Evolutionary conservation across 1,140 invertebrate genomes (phyloP).

Genomic region (Belonocnema kinseyi): DNA sequence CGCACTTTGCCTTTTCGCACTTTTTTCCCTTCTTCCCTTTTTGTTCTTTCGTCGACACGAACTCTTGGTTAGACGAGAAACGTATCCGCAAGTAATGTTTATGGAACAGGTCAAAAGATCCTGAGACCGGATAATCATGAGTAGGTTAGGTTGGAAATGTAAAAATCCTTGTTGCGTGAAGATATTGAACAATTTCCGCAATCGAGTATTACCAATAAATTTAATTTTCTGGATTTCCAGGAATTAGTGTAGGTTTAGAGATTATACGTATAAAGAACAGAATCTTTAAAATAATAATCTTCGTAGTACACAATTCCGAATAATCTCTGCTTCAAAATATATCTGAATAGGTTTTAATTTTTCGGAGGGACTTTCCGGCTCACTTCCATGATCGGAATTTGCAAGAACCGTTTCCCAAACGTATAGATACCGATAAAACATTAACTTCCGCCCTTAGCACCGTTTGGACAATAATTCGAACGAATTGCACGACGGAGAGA

Average conservation of each 20-base stretch:
- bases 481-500: too few relatives aligned
- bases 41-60: conserved; percentile 32
- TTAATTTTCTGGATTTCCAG: too few relatives aligned
- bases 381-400: conserved; percentile 4
- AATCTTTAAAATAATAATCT: neutral
- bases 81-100: neutral
- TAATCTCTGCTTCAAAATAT: neutral
- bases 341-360: neutral
- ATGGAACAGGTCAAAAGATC: neutral
- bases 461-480: too few relatives aligned
- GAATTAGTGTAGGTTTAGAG: too few relatives aligned
- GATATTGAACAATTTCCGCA: neutral
- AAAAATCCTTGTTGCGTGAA: neutral
- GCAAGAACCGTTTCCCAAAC: neutral
- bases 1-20: conserved; percentile 50
- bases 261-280: too few relatives aligned
- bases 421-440: conserved; percentile 18
- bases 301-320: neutral
- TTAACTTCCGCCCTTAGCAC: conserved; percentile 9
- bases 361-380: neutral
- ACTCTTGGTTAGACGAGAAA: conserved; percentile 15
- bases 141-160: conserved; percentile 5
- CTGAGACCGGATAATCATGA: conserved; percentile 5
- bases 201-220: too few relatives aligned
- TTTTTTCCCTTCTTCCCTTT: conserved; percentile 39